Percentiles rank a stretch among this genome's conserved stretches.
phyloP scores from a whole-genome alignment of 2,113 vertebrate genomes.

The Equus przewalskii region DNA sequence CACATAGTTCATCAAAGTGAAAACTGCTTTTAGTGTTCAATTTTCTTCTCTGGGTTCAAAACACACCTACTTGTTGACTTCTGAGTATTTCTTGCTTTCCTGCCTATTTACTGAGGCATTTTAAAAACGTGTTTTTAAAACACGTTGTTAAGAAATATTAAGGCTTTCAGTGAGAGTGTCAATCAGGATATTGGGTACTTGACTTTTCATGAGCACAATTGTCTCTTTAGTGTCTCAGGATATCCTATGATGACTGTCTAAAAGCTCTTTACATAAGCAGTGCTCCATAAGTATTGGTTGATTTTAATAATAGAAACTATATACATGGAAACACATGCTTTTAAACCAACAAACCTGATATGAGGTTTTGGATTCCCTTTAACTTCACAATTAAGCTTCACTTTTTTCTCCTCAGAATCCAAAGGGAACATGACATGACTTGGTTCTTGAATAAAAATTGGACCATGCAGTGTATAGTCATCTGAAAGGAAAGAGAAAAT shows the following conservation, averaged over 20 bases:
- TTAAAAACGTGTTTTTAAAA: background rate
- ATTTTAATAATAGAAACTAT: background rate
- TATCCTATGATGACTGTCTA: too few relatives aligned
- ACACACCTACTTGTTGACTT: background rate
- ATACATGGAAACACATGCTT: background rate
- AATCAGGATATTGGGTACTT: background rate
- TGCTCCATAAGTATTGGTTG: background rate
- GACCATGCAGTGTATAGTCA: slow-evolving; percentile 91
- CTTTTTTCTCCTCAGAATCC: slow-evolving; percentile 94
- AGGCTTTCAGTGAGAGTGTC: background rate
- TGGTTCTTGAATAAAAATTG: slow-evolving; percentile 95
- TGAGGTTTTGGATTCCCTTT: slow-evolving; percentile 93
- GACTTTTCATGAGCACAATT: background rate
- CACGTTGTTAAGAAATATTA: background rate
- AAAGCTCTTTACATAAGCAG: background rate
- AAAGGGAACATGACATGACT: slow-evolving; percentile 94
- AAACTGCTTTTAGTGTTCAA: background rate
- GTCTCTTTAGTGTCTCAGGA: background rate
- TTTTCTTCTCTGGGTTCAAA: background rate
- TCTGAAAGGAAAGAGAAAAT: slow-evolving; percentile 86
- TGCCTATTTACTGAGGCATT: background rate
- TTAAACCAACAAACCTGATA: slow-evolving; percentile 90
- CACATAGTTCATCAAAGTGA: background rate
- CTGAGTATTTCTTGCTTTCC: background rate
- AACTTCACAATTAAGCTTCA: slow-evolving; percentile 96